Percentiles rank a stretch among this genome's conserved stretches.
phyloP scores from a whole-genome alignment of 2,888 invertebrate species.

The Acronicta alni region DNA sequence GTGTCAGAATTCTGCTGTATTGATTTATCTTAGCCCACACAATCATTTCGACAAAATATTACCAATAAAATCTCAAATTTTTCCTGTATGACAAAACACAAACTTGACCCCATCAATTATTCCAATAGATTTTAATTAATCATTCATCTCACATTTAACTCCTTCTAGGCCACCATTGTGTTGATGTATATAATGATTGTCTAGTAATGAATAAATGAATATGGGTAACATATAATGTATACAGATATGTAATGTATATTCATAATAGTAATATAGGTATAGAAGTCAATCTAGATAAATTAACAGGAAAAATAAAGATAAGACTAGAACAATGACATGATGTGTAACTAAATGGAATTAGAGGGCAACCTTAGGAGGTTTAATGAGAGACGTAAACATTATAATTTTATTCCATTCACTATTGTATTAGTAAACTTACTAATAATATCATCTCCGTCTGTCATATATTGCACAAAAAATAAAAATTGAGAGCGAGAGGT shows the following conservation, averaged over 20 bases:
- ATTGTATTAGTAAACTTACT: constrained; percentile 79
- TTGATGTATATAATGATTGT: constrained; percentile 29
- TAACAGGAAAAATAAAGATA: constrained; percentile 21
- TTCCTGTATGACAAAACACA: constrained; percentile 35
- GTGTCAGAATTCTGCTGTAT: constrained; percentile 6
- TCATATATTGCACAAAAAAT: constrained; percentile 70
- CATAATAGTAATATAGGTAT: constrained; percentile 14
- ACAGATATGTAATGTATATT: constrained; percentile 24
- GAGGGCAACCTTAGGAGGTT: constrained; percentile 53
- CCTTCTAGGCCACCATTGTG: constrained; percentile 51
- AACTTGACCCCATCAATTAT: constrained; percentile 24
- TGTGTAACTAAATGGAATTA: constrained; percentile 33
- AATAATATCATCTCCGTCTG: constrained; percentile 70
- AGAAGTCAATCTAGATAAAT: constrained; percentile 20
- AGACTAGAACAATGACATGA: constrained; percentile 25
- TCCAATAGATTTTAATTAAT: constrained; percentile 28
- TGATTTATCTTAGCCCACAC: constrained; percentile 35
- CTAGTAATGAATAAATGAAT: constrained; percentile 31
- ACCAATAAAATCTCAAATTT: constrained; percentile 28
- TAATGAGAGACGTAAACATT: constrained; percentile 61
- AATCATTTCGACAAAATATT: constrained; percentile 38
- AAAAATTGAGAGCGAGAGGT: constrained; percentile 73
- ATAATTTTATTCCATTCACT: constrained; percentile 60
- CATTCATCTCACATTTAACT: constrained; percentile 58
- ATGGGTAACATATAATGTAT: constrained; percentile 24